Base-by-base conservation (phyloP, 2,113 vertebrate species). In the Chitala chitala region DNA sequence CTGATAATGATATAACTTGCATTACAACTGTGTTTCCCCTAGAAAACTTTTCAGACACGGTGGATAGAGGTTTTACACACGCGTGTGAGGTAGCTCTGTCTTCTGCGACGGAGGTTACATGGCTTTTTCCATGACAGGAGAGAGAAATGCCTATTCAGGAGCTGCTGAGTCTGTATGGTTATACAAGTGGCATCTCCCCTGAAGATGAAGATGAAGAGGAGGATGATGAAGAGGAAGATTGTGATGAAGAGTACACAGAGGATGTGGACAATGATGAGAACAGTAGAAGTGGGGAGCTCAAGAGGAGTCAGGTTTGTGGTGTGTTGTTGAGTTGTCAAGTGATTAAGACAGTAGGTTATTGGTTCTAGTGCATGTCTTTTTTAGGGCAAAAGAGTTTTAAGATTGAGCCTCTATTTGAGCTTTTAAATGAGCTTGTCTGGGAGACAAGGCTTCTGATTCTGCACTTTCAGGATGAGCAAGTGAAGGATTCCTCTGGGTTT, bases 71-170 rank as follows among this genome's bases (percentile, higher is more conserved):
- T n/a, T n/a, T n/a, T n/a, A n/a, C n/a, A n/a, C n/a, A n/a, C n/a
- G n/a, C n/a, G n/a, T n/a, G n/a, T n/a, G n/a, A n/a, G n/a, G n/a
- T n/a, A n/a, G n/a, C n/a, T n/a, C n/a, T n/a, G n/a, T n/a, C n/a
- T n/a, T n/a, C n/a, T n/a, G n/a, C n/a, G n/a, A n/a, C n/a, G n/a
- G n/a, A n/a, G n/a, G n/a, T n/a, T n/a, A n/a, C n/a, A n/a, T n/a
- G n/a, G 40, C 40, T 8, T 29, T 46, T 31, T 72, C 40, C 22
- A 22, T 10, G 59, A 36, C 82, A 99, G 97, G 96, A 99, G 76
- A 94, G 96, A 0, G 95, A 96, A 69, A 98, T 99, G 96, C 96
- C 97, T 61, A 97, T 99, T 85, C 92, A 98, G 75, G 95, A 98
- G 82, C 91, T 99, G 48, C 88, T 99, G 64, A 96, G 92, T 81